These are phyloP conservation scores for Semicossyphus pulcher DNA, from an alignment of 2,113 vertebrate genomes.

Conservation along the genomic window DNA sequence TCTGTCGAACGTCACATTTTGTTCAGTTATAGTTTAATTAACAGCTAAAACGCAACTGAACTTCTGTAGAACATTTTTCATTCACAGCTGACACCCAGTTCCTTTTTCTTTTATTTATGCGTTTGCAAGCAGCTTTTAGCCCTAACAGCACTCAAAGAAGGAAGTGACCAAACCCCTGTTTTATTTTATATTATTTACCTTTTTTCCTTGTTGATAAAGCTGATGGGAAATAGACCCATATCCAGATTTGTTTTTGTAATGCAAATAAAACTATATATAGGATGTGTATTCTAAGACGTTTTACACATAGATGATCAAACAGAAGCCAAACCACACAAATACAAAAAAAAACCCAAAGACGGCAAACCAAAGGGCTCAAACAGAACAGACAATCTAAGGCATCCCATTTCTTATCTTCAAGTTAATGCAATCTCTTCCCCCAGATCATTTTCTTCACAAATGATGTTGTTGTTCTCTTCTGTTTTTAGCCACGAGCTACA, in stretches of 20 bases:
- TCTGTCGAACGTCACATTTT: no score
- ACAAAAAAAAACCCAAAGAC: neutral
- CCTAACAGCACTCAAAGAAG: no score
- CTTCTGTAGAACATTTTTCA: no score
- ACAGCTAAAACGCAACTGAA: no score
- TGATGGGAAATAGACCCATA: neutral
- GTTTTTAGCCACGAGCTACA: slow-evolving; percentile 84
- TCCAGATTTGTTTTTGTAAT: neutral
- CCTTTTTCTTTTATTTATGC: no score
- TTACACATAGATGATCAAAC: neutral
- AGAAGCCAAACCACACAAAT: slow-evolving; percentile 22
- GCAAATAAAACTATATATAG: slow-evolving; percentile 1
- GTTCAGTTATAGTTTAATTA: neutral
- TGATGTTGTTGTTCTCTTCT: slow-evolving; percentile 80
- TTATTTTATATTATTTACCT: no score
- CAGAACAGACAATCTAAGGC: slow-evolving; percentile 27
- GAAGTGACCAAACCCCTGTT: neutral
- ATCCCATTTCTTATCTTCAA: slow-evolving; percentile 60
- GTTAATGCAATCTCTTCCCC: slow-evolving; percentile 66
- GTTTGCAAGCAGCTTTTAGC: neutral
- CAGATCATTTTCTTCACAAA: slow-evolving; percentile 80
- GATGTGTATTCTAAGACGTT: neutral
- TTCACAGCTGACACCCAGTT: no score
- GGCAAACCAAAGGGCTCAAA: slow-evolving; percentile 2
- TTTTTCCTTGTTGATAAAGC: no score